Evolutionary conservation across 2,113 vertebrate species (phyloP).

Genomic region (Limanda limanda): DNA sequence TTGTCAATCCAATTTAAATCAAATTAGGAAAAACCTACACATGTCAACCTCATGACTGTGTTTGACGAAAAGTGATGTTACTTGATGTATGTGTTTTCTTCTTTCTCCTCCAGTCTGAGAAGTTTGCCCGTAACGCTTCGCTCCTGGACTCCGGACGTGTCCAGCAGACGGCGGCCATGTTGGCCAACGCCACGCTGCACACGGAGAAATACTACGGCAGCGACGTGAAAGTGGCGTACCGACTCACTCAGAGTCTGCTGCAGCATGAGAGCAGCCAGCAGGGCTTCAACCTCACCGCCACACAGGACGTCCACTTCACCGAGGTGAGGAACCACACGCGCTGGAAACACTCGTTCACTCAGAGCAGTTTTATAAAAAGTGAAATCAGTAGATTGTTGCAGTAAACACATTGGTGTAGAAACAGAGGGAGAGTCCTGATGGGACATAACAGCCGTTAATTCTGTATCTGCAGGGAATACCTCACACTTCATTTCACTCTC

Average conservation of each 20-base stretch:
- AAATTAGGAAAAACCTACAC: too few species aligned
- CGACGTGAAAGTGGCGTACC: slow-evolving; percentile 90
- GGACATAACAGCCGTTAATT: slow-evolving; percentile 23
- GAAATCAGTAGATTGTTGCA: not conserved
- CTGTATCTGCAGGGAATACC: slow-evolving; percentile 21
- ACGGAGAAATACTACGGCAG: slow-evolving; percentile 87
- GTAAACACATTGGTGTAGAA: slow-evolving; percentile 1
- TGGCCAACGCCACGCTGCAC: slow-evolving; percentile 88
- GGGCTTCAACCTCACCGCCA: slow-evolving; percentile 92
- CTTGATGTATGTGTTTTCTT: not conserved
- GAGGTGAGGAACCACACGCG: slow-evolving; percentile 82
- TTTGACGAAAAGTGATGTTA: too few species aligned
- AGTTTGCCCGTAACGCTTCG: slow-evolving; percentile 83
- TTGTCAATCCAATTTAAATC: too few species aligned
- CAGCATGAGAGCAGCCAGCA: slow-evolving; percentile 89
- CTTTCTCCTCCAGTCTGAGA: slow-evolving; percentile 81
- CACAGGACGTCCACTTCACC: slow-evolving; percentile 94
- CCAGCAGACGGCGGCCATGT: slow-evolving; percentile 82
- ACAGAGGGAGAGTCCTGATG: slow-evolving; percentile 7
- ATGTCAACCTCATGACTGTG: too few species aligned
- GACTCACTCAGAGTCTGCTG: slow-evolving; percentile 86
- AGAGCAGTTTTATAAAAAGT: not conserved
- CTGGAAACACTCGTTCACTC: too few species aligned
- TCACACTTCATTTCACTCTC: slow-evolving; percentile 35
- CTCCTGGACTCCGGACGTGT: slow-evolving; percentile 83